Percentiles rank a stretch among this genome's conserved stretches.
Evolutionary conservation across 2,888 invertebrate genomes (phyloP).

Genomic region (Himalopsyche tibetana): DNA sequence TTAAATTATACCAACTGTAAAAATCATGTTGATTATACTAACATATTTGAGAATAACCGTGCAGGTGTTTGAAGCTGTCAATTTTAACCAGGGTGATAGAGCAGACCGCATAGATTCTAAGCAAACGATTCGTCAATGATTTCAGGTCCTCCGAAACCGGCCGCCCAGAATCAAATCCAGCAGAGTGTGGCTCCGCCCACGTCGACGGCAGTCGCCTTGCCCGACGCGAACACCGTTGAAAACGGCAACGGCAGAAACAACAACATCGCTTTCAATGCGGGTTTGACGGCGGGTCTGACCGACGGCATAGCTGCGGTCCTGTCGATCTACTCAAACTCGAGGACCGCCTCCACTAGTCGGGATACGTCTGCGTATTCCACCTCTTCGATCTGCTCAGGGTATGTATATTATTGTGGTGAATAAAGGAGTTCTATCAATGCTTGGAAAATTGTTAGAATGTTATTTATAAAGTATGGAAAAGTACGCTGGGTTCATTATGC

Average conservation of each 20-base stretch:
- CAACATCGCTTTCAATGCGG: neutral
- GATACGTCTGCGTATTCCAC: conserved; percentile 75
- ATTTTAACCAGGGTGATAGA: too few species aligned
- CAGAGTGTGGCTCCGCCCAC: neutral
- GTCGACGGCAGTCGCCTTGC: neutral
- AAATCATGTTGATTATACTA: too few species aligned
- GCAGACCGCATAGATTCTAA: too few species aligned
- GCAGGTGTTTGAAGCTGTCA: too few species aligned
- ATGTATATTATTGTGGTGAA: conserved; percentile 61
- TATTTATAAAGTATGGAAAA: too few species aligned
- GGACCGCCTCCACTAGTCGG: conserved; percentile 68
- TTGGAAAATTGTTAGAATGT: too few species aligned
- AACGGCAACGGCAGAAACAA: conserved; percentile 31
- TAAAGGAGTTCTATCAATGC: too few species aligned
- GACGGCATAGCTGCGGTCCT: neutral
- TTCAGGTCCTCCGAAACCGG: neutral
- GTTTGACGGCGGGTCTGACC: neutral
- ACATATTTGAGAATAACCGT: too few species aligned
- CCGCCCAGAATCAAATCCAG: conserved; percentile 24
- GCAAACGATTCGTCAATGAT: neutral
- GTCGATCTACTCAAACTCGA: conserved; percentile 43
- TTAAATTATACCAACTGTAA: too few species aligned
- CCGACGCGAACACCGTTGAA: neutral
- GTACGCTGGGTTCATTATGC: too few species aligned
- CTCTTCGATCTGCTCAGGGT: conserved; percentile 75